Evolutionary conservation across 53 echinoderm and acorn worm species (phyloP).

Genomic region (Zoroaster sp.): DNA sequence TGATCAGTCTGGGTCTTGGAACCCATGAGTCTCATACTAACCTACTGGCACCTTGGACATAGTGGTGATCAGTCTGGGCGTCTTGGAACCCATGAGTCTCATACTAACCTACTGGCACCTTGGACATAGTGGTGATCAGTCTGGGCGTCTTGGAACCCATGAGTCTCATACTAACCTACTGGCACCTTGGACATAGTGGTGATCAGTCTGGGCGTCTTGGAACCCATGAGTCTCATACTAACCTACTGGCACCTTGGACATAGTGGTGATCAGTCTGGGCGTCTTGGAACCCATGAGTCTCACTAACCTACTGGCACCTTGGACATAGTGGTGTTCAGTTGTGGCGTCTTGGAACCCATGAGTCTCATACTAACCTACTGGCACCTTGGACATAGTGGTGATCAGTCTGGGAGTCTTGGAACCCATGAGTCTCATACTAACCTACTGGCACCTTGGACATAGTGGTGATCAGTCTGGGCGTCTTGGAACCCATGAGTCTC

Average conservation of each 20-base stretch:
- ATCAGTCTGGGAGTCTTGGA: too few relatives aligned
- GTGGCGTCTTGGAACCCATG: too few relatives aligned
- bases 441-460: too few relatives aligned
- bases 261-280: constrained; percentile 71
- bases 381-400: constrained; percentile 67
- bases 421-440: not conserved
- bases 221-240: not conserved
- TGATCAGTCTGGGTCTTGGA: too few relatives aligned
- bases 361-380: constrained; percentile 71
- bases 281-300: constrained; percentile 52
- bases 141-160: too few relatives aligned
- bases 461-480: not conserved
- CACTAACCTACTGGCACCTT: constrained; percentile 72
- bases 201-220: not conserved
- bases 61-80: too few relatives aligned
- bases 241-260: constrained; percentile 71
- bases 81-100: too few relatives aligned
- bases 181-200: not conserved
- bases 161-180: not conserved
- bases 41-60: too few relatives aligned
- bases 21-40: too few relatives aligned
- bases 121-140: too few relatives aligned
- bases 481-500: not conserved
- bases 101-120: too few relatives aligned
- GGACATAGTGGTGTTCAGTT: not conserved